phyloP scores from a whole-genome alignment of 1,140 invertebrate species.

The Drosophila truncata region DNA sequence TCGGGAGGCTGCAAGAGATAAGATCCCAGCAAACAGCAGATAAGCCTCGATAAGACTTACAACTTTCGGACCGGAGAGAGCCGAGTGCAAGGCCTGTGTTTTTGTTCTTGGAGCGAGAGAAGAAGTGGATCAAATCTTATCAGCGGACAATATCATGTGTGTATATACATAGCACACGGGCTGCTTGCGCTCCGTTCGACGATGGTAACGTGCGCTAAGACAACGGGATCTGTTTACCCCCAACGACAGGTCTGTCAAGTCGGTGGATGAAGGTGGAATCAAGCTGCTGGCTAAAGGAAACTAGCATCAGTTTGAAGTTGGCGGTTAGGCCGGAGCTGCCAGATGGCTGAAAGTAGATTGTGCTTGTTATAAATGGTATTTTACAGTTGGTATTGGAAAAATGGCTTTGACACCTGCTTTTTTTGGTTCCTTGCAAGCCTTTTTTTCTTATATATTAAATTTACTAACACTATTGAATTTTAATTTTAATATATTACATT shows the following conservation, averaged over 20 bases:
- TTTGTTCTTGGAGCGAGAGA: conserved; percentile 14
- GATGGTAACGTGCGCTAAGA: conserved; percentile 69
- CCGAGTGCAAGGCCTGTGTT: conserved; percentile 53
- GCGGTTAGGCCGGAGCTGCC: conserved; percentile 8
- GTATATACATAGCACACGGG: conserved; percentile 50
- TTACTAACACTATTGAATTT: too few species aligned
- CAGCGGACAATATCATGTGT: conserved; percentile 17
- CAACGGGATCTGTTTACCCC: conserved; percentile 42
- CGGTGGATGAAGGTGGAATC: conserved; percentile 4
- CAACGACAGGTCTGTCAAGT: conserved; percentile 2
- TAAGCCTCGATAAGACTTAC: conserved; percentile 58
- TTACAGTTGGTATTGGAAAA: neutral
- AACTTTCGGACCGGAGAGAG: conserved; percentile 46
- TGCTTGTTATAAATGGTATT: conserved; percentile 4
- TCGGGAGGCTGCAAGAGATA: conserved; percentile 63
- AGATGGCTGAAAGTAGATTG: conserved; percentile 2
- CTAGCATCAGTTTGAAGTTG: neutral
- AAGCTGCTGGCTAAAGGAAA: neutral
- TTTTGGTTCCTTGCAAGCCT: neutral
- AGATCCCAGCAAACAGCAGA: conserved; percentile 64
- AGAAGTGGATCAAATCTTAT: conserved; percentile 38
- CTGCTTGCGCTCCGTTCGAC: conserved; percentile 21
- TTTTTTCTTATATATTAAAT: too few species aligned
- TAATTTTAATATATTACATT: neutral
- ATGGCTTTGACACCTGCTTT: neutral